phyloP scores from a whole-genome alignment of 2,888 invertebrate species.

The Amaurobius ferox region DNA sequence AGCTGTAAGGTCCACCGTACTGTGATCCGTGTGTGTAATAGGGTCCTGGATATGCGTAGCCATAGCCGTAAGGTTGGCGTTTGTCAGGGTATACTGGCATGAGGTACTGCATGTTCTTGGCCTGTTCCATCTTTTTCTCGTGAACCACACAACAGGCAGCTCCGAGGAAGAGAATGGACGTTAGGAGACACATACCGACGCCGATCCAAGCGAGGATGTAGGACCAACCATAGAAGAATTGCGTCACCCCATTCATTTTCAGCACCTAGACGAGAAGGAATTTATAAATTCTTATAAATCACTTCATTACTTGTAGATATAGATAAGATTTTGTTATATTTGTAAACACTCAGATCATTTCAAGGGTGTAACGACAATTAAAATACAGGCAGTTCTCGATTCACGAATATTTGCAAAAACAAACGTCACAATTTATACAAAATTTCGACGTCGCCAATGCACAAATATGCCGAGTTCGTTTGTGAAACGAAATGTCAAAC shows the following conservation, averaged over 20 bases:
- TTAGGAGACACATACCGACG: constrained; percentile 92
- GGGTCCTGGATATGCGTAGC: constrained; percentile 90
- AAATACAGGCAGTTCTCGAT: too few species aligned
- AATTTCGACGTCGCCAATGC: too few species aligned
- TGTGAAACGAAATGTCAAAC: too few species aligned
- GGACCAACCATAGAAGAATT: constrained; percentile 90
- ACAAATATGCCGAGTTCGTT: too few species aligned
- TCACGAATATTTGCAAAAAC: too few species aligned
- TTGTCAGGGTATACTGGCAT: constrained; percentile 93
- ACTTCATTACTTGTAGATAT: too few species aligned
- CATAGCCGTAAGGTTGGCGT: constrained; percentile 81
- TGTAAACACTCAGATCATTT: too few species aligned
- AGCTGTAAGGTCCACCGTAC: constrained; percentile 92
- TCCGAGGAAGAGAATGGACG: constrained; percentile 94
- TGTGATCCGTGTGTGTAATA: constrained; percentile 89
- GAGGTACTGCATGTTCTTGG: constrained; percentile 97
- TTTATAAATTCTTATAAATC: too few species aligned
- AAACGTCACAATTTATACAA: too few species aligned
- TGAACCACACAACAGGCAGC: constrained; percentile 95
- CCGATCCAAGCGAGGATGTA: constrained; percentile 98
- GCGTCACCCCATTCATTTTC: constrained; percentile 74
- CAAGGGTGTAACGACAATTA: too few species aligned
- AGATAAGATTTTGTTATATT: too few species aligned
- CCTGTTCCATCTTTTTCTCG: constrained; percentile 95
- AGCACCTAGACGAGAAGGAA: constrained; percentile 74